Evolutionary conservation across 2,113 vertebrate genomes (phyloP), one percentile per base, ranked within the genome.

Genomic region (Excalfactoria chinensis): DNA sequence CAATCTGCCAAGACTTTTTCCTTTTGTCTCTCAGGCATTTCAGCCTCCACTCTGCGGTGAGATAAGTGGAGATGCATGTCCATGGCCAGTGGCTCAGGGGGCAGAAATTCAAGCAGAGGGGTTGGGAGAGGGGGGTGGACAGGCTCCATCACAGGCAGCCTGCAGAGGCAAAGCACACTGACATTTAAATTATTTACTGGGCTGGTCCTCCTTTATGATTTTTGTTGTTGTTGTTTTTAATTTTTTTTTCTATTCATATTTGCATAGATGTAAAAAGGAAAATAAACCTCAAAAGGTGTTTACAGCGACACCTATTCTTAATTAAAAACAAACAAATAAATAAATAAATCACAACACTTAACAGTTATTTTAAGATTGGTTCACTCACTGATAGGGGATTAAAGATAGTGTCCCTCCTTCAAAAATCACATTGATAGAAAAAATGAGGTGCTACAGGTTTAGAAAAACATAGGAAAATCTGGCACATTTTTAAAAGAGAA

Each of bases 1-100:
- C 78, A 88, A 85, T 64, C 73, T 94, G 80, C 77, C 86, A 95
- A 93, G 92, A 48, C 56, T 93, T 94, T 90, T 90, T 90, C 66
- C 28, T 91, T 95, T 84, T 89, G 59, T 93, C 75, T 93, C 90
- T 59, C 71, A 85, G 84, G 74, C 86, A 67, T 81, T 87, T 83
- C 51, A 91, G 69, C 35, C 87, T 80, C 75, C 5, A 12, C 44
- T 81, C 72, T 84, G 69, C n/a, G 77, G 34, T 80, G 60, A 94
- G 35, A 79, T 91, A 84, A 93, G 72, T 17, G 19, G 67, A 49
- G 72, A 71, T 26, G 44, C 84, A 34, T 1, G 0, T 60, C 75
- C 75, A 37, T 48, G 62, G 80, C 30, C 66, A 94, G 56, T 64
- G 75, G 71, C 23, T 79, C 2, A 8, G 32, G 91, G 66, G 34